Percentiles rank a stretch among this genome's conserved stretches.
These are phyloP conservation scores for Diachasma alloeum DNA, from an alignment of 1,140 invertebrate genomes.

Conservation along the genomic window DNA sequence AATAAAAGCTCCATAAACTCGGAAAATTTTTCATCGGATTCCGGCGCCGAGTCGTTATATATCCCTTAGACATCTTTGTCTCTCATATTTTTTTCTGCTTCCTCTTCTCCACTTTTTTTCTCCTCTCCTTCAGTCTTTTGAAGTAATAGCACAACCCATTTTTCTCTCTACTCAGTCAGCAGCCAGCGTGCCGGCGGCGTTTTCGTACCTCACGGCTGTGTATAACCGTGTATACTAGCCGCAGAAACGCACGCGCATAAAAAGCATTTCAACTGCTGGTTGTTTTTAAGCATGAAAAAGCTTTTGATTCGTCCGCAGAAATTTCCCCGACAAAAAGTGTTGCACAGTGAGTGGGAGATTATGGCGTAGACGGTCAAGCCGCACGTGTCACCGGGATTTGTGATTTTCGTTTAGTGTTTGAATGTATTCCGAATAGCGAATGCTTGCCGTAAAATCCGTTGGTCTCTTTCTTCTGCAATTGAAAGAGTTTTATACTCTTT, in stretches of 20 bases:
- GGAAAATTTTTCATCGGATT: not conserved
- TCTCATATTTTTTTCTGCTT: not conserved
- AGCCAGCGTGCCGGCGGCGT: not conserved
- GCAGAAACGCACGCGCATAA: not conserved
- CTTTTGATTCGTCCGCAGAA: not conserved
- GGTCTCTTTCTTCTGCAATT: not conserved
- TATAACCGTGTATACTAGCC: not conserved
- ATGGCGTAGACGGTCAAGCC: not conserved
- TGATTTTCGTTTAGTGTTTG: not conserved
- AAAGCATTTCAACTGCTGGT: not conserved
- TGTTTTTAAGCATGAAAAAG: not conserved
- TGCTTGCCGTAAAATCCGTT: not conserved
- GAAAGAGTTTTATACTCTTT: not conserved
- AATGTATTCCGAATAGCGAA: not conserved
- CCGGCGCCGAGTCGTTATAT: not conserved
- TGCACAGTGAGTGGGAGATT: not conserved
- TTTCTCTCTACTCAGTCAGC: not conserved
- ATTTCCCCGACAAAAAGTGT: not conserved
- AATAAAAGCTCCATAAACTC: not conserved
- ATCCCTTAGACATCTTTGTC: not conserved
- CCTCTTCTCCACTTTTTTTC: not conserved
- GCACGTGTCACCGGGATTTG: not conserved
- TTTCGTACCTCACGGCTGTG: not conserved
- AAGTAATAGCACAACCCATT: conserved; percentile 4
- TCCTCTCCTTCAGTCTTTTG: not conserved